Evolutionary conservation across 1,140 invertebrate genomes (phyloP).

Genomic region (Brachionus manjavacas): DNA sequence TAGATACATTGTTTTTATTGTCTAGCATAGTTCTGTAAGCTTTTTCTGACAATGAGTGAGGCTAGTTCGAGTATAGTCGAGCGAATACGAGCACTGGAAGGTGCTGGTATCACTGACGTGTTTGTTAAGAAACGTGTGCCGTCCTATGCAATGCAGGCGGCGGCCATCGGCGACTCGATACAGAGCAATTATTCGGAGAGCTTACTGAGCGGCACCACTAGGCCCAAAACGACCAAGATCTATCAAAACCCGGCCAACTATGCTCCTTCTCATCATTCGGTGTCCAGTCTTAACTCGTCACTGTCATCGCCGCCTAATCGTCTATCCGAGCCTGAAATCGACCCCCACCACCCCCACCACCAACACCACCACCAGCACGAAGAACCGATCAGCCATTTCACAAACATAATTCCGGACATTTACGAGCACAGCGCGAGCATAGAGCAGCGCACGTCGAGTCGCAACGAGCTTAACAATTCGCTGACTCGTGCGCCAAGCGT

Average conservation of each 20-base stretch:
- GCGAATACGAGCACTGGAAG: slow-evolving; percentile 33
- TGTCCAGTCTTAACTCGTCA: neutral
- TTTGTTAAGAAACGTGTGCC: slow-evolving; percentile 36
- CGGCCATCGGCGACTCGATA: neutral
- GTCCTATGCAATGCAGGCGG: neutral
- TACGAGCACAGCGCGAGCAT: neutral
- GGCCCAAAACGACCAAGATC: neutral
- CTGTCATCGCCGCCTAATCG: neutral
- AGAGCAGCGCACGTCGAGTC: neutral
- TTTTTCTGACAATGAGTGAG: neutral
- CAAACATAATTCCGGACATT: neutral
- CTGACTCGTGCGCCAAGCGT: neutral
- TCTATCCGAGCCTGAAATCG: neutral
- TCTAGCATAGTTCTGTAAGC: neutral
- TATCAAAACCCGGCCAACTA: slow-evolving; percentile 9
- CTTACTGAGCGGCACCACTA: neutral
- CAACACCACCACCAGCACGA: too few species aligned
- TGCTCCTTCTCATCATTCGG: neutral
- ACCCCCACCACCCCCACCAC: neutral
- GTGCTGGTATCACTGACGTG: slow-evolving; percentile 36
- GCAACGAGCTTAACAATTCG: neutral
- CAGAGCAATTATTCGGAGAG: neutral
- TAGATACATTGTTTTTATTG: slow-evolving; percentile 2
- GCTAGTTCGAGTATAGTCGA: slow-evolving; percentile 16
- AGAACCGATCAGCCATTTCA: neutral